Evolutionary conservation across 2,797 vertebrate species (phyloP).

Genomic region (Numenius phaeopus): DNA sequence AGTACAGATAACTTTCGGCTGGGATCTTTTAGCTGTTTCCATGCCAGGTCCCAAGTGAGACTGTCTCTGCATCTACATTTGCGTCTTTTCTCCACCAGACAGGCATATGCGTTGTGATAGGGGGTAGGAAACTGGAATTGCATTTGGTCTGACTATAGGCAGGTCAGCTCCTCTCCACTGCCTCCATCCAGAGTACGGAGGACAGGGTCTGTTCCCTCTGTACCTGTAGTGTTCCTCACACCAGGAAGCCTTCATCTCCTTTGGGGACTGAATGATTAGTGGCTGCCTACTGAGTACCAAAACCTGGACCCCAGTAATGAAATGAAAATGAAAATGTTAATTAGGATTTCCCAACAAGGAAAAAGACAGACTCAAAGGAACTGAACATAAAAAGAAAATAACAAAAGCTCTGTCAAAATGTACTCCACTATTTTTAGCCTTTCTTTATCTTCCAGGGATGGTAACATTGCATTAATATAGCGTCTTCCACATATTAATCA

Average conservation of each 20-base stretch:
- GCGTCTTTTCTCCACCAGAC: not conserved
- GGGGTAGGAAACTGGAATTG: not conserved
- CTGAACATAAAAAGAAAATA: conserved; percentile 35
- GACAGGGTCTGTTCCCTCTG: not conserved
- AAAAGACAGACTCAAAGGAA: conserved; percentile 22
- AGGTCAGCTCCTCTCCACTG: not conserved
- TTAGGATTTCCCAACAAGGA: conserved; percentile 20
- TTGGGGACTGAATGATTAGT: not conserved
- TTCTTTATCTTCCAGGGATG: conserved; percentile 12
- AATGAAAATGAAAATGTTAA: conserved; percentile 42
- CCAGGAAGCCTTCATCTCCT: not conserved
- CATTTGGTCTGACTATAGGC: not conserved
- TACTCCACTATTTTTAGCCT: conserved; percentile 5
- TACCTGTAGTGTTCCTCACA: not conserved
- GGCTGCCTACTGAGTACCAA: conserved; percentile 6
- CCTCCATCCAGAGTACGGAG: not conserved
- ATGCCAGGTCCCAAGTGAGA: not conserved
- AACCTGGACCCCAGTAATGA: not conserved
- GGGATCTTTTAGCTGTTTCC: not conserved
- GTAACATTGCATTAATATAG: not conserved
- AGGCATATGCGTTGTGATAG: not conserved
- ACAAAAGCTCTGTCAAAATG: conserved; percentile 50
- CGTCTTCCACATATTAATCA: not conserved
- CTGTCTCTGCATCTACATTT: not conserved
- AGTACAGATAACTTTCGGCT: not conserved